phyloP scores from a whole-genome alignment of 64 coral and sea anemone species.

The Montipora sp. region DNA sequence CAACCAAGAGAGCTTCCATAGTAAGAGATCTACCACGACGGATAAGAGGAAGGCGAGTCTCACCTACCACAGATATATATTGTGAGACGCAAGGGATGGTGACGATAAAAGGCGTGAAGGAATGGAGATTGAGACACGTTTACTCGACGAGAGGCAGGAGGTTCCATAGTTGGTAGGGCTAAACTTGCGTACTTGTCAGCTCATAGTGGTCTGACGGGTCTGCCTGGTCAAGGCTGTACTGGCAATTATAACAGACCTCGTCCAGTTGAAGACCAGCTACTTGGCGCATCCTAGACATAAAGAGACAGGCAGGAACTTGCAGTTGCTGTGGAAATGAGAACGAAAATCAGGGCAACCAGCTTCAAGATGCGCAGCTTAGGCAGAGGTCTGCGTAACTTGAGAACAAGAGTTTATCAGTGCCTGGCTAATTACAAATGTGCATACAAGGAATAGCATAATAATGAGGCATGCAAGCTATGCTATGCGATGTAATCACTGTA shows the following conservation, averaged over 20 bases:
- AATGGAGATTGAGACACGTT: slow-evolving; percentile 44
- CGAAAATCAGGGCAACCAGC: not conserved
- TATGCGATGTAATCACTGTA: too few species aligned
- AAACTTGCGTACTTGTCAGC: too few species aligned
- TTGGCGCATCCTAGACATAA: not conserved
- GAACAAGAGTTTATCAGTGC: too few species aligned
- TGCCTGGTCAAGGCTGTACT: too few species aligned
- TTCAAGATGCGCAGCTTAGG: not conserved
- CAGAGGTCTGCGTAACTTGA: not conserved
- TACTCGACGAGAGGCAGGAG: not conserved
- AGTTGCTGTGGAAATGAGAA: slow-evolving; percentile 15
- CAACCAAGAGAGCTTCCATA: too few species aligned
- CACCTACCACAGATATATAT: not conserved
- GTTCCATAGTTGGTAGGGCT: not conserved
- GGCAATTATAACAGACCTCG: too few species aligned
- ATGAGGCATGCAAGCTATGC: too few species aligned
- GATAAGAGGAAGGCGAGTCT: not conserved
- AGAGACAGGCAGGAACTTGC: slow-evolving; percentile 1
- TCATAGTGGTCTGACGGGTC: too few species aligned
- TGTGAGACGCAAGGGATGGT: slow-evolving; percentile 41
- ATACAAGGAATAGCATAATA: too few species aligned
- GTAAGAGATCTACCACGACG: too few species aligned
- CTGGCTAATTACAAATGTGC: too few species aligned
- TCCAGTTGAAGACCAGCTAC: not conserved
- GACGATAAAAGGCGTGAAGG: slow-evolving; percentile 35